A percentile compares a stretch with the other conserved stretches of the same genome.
Evolutionary conservation across 1,140 invertebrate genomes (phyloP).

Genomic region (Dreissena rostriformis): DNA sequence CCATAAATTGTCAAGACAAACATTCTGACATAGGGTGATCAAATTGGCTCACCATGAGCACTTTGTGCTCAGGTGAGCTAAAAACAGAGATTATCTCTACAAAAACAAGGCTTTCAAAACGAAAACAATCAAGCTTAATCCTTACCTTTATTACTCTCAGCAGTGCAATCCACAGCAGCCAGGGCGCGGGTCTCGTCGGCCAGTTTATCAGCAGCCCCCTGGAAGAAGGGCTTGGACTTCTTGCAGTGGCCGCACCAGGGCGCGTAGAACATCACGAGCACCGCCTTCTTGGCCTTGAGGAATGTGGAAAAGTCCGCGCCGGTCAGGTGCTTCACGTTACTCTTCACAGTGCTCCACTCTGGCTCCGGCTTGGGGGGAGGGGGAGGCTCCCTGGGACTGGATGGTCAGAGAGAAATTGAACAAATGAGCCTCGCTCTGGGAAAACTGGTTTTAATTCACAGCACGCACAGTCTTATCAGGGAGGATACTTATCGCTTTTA

Average conservation of each 20-base stretch:
- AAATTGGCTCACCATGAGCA: no score
- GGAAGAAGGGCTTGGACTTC: constrained; percentile 91
- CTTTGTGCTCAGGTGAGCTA: no score
- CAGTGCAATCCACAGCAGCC: constrained; percentile 91
- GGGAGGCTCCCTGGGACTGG: constrained; percentile 77
- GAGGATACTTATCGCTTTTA: no score
- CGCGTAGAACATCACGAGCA: constrained; percentile 79
- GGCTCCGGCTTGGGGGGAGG: constrained; percentile 80
- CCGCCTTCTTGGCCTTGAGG: constrained; percentile 68
- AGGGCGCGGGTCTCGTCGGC: constrained; percentile 83
- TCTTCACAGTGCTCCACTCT: constrained; percentile 78
- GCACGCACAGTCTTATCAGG: no score
- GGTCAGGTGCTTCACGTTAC: constrained; percentile 82
- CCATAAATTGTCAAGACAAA: no score
- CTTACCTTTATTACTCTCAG: constrained; percentile 77
- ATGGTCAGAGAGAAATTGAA: constrained; percentile 35
- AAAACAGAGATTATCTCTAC: no score
- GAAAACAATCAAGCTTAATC: no score
- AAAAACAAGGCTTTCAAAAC: no score
- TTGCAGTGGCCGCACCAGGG: constrained; percentile 94
- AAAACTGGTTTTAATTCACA: no score
- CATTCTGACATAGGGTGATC: no score
- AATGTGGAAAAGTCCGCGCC: constrained; percentile 83
- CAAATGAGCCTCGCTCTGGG: no score
- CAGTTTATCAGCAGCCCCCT: constrained; percentile 88